phyloP scores from a whole-genome alignment of 1,140 invertebrate species.

The Planococcus citri region DNA sequence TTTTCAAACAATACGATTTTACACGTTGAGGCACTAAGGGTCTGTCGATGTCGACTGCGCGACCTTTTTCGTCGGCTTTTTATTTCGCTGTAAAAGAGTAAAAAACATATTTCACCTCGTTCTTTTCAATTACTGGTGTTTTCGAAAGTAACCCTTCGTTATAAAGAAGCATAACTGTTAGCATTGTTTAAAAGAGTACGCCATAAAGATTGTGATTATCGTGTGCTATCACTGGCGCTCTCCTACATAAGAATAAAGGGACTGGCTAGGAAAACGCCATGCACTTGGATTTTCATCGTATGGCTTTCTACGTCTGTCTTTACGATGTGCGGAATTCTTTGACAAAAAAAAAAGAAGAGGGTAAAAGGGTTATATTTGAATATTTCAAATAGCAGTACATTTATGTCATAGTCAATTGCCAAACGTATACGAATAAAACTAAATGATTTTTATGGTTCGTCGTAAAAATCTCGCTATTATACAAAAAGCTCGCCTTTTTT shows the following conservation, averaged over 20 bases:
- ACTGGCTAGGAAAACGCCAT: background rate
- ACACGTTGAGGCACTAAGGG: too few species aligned
- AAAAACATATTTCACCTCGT: background rate
- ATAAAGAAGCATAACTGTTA: background rate
- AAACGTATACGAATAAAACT: background rate
- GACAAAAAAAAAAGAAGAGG: background rate
- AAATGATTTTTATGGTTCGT: background rate
- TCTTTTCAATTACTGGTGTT: background rate
- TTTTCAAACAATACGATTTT: too few species aligned
- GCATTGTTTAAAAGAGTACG: background rate
- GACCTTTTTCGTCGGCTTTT: background rate
- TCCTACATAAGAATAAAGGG: too few species aligned
- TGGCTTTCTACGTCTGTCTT: background rate
- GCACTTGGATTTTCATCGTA: background rate
- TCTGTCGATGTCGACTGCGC: too few species aligned
- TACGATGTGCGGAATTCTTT: background rate
- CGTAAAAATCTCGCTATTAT: background rate
- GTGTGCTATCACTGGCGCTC: background rate
- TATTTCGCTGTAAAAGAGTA: background rate
- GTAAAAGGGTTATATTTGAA: background rate
- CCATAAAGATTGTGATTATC: background rate
- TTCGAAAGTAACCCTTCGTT: background rate
- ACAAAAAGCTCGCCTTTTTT: too few species aligned
- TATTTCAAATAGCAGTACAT: constrained; percentile 3
- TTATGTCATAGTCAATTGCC: background rate